Evolutionary conservation across 1,140 invertebrate genomes (phyloP).

Genomic region (Scaptomyza hsui): DNA sequence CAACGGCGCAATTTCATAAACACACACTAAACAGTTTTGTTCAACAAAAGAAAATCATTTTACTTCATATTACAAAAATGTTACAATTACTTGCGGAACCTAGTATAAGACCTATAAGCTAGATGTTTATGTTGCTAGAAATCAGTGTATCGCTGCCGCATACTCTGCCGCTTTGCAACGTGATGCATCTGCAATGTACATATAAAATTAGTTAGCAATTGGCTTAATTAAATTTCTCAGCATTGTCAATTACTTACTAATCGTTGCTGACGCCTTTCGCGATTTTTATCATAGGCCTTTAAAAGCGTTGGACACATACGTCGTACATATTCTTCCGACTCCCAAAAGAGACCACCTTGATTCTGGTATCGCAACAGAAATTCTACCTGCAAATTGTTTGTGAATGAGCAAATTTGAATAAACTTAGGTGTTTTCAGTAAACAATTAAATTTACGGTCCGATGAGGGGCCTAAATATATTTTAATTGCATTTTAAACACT

Average conservation of each 20-base stretch:
- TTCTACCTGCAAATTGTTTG: constrained; percentile 53
- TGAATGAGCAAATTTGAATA: neutral
- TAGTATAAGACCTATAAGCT: constrained; percentile 63
- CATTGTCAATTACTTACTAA: constrained; percentile 41
- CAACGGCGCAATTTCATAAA: neutral
- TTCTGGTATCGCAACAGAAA: constrained; percentile 72
- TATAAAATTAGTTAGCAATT: neutral
- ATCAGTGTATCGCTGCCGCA: constrained; percentile 77
- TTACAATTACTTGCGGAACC: constrained; percentile 70
- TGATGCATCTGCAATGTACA: constrained; percentile 62
- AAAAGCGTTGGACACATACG: constrained; percentile 65
- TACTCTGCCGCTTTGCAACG: constrained; percentile 72
- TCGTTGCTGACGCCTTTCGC: constrained; percentile 68
- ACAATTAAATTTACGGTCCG: too few species aligned
- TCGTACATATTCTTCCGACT: constrained; percentile 66
- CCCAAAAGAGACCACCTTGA: constrained; percentile 67
- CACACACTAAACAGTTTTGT: constrained; percentile 43
- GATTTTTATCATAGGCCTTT: constrained; percentile 68
- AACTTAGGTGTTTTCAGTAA: neutral
- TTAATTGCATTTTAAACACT: neutral
- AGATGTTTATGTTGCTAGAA: constrained; percentile 63
- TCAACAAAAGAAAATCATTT: constrained; percentile 79
- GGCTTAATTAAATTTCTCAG: neutral
- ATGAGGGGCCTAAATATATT: too few species aligned
- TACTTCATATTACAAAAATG: constrained; percentile 78